Evolutionary conservation across 1,140 invertebrate species (phyloP).

Genomic region (Drosophila setifemur): DNA sequence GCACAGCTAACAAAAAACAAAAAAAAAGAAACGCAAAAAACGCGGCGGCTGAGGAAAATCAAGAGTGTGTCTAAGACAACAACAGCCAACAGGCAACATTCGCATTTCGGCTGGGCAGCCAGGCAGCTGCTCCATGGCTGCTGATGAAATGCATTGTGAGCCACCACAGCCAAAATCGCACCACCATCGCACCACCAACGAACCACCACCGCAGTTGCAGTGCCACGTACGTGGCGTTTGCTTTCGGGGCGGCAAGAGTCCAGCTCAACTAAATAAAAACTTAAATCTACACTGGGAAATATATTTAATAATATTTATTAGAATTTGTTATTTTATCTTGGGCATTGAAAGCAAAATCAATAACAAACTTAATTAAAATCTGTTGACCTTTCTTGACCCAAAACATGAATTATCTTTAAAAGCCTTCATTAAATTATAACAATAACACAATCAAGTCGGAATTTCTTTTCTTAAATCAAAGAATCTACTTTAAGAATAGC

Average conservation of each 20-base stretch:
- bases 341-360: no score
- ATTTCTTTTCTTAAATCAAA: no score
- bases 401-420: no score
- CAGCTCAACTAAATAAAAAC: constrained; percentile 5
- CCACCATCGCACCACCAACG: constrained; percentile 15
- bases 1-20: background rate
- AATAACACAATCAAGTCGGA: no score
- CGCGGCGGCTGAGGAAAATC: constrained; percentile 56
- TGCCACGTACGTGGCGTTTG: constrained; percentile 70
- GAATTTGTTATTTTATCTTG: no score
- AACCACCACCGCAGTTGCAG: constrained; percentile 38
- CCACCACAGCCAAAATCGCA: constrained; percentile 29
- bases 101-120: constrained; percentile 15
- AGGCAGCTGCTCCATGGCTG: constrained; percentile 48
- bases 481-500: background rate
- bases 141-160: constrained; percentile 79
- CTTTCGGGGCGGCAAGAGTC: constrained; percentile 45
- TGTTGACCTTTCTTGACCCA: no score
- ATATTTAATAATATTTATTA: no score
- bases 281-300: background rate
- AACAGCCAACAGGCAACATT: constrained; percentile 25
- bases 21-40: background rate
- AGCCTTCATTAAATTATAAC: no score
- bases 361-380: no score
- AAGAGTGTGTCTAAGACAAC: constrained; percentile 71